phyloP scores from a whole-genome alignment of 2,113 vertebrate genomes.

The Triplophysa dalaica region DNA sequence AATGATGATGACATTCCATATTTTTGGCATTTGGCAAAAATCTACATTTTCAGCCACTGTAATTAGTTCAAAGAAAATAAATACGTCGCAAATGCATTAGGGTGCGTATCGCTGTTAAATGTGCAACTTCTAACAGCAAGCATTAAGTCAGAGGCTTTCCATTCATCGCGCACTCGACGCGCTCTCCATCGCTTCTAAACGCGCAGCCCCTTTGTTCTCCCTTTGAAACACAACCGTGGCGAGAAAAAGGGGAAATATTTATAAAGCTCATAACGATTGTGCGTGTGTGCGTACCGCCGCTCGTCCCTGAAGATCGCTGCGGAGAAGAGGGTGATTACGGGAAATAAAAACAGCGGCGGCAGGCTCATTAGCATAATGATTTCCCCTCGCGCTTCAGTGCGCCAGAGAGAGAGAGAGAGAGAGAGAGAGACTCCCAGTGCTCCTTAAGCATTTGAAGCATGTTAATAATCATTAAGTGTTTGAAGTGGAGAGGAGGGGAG shows the following conservation, averaged over 20 bases:
- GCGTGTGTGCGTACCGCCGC: constrained; percentile 59
- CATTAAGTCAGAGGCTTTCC: constrained; percentile 22
- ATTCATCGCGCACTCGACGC: constrained; percentile 37
- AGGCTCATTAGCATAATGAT: constrained; percentile 65
- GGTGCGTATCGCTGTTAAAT: constrained; percentile 29
- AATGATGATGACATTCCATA: neutral
- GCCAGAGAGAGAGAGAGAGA: constrained; percentile 73
- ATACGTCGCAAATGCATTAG: neutral
- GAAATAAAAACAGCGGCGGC: constrained; percentile 73
- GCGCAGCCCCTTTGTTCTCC: constrained; percentile 54
- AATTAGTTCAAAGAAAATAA: neutral
- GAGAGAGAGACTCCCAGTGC: constrained; percentile 78
- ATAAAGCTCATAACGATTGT: constrained; percentile 72
- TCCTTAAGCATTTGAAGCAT: constrained; percentile 80
- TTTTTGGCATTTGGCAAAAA: neutral
- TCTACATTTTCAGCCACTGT: neutral
- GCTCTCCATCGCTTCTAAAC: constrained; percentile 44
- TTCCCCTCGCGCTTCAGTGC: constrained; percentile 61
- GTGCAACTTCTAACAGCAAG: constrained; percentile 31
- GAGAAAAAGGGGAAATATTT: constrained; percentile 63
- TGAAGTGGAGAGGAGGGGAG: constrained; percentile 79
- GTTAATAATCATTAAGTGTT: constrained; percentile 87
- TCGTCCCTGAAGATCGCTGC: constrained; percentile 71
- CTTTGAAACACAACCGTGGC: constrained; percentile 59
- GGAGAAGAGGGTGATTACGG: constrained; percentile 77